These are phyloP conservation scores for Poeciliopsis paucimaculata DNA, from an alignment of 2,797 vertebrate genomes.

Conservation along the genomic window DNA sequence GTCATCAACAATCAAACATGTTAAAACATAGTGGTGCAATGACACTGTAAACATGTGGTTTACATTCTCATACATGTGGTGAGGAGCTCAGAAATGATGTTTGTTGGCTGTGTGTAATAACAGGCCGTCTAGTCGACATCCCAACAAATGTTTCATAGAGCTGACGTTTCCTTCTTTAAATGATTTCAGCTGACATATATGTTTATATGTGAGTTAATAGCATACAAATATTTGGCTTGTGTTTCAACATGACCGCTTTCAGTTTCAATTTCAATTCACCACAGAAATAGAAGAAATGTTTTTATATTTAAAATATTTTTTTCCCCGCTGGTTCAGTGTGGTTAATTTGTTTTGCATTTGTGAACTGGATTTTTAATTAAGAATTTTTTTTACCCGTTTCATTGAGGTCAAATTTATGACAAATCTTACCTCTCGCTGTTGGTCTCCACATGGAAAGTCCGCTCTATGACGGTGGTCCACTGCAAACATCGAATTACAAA, in stretches of 20 bases:
- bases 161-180: neutral
- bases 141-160: neutral
- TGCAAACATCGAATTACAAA: slow-evolving; percentile 97
- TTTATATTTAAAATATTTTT: neutral
- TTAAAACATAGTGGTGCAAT: neutral
- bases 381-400: neutral
- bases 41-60: neutral
- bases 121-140: neutral
- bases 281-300: neutral
- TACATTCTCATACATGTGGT: neutral
- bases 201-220: neutral
- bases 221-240: neutral
- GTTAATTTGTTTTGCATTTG: neutral
- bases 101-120: neutral
- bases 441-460: slow-evolving; percentile 94
- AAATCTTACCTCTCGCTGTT: slow-evolving; percentile 86
- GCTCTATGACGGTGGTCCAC: slow-evolving; percentile 95
- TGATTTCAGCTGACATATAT: neutral
- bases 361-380: neutral
- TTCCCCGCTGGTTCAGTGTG: neutral
- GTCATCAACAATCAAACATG: neutral
- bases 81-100: neutral
- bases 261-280: neutral
- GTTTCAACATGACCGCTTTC: neutral
- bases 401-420: neutral